Conservation (phyloP, 2,113 vertebrate species). For the Myodes glareolus region DNA sequence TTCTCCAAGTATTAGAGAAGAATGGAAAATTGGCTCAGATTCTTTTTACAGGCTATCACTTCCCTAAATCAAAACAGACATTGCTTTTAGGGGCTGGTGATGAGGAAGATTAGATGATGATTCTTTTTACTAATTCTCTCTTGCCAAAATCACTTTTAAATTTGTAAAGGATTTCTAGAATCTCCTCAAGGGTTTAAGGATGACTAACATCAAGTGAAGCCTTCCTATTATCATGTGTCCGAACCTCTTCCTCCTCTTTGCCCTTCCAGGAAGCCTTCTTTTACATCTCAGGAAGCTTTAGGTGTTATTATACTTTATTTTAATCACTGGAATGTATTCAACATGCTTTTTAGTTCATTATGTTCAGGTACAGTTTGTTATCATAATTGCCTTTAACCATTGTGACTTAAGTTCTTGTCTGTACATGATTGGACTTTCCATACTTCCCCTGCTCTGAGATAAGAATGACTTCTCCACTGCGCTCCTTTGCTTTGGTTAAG, state of each 20-base stretch:
- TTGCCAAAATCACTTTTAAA: neutral
- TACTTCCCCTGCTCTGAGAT: neutral
- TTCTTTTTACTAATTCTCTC: constrained; percentile 1
- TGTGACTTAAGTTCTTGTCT: neutral
- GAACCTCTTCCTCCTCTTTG: neutral
- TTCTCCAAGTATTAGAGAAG: neutral
- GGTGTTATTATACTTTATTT: constrained; percentile 10
- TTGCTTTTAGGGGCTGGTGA: neutral
- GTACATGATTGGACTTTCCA: neutral
- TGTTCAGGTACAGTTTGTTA: neutral
- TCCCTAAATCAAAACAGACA: constrained; percentile 23
- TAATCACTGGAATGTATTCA: neutral
- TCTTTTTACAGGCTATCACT: neutral
- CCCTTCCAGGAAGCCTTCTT: neutral
- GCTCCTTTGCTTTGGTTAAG: neutral
- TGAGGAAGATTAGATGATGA: neutral
- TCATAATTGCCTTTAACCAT: neutral
- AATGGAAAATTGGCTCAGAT: constrained; percentile 36
- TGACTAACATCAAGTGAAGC: neutral
- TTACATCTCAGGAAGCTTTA: neutral
- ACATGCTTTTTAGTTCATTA: neutral
- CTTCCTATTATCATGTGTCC: neutral
- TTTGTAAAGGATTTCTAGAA: constrained; percentile 25
- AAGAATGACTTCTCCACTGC: neutral
- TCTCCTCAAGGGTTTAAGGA: neutral